A percentile compares a stretch with the other conserved stretches of the same genome.
Conservation (phyloP, 2,888 invertebrate genomes). For the Caenorhabditis sulstoni region DNA sequence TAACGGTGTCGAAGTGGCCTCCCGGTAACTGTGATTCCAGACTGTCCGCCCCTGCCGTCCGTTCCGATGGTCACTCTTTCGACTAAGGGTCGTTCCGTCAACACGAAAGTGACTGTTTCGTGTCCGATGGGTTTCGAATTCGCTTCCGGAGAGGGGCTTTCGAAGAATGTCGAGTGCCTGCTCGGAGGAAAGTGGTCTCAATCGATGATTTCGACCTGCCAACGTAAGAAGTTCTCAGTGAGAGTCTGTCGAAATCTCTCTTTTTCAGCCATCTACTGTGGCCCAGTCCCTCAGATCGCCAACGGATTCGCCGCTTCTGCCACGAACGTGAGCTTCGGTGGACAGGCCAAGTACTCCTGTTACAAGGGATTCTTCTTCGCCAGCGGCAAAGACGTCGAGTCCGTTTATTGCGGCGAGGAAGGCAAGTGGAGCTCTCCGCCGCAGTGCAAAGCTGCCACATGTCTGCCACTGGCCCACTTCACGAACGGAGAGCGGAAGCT, state of each 20-base stretch:
- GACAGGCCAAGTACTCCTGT: conserved; percentile 89
- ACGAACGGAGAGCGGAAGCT: conserved; percentile 76
- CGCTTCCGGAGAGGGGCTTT: conserved; percentile 75
- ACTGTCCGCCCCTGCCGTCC: conserved; percentile 75
- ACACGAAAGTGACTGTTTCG: conserved; percentile 76
- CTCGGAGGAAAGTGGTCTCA: conserved; percentile 80
- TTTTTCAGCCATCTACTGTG: conserved; percentile 86
- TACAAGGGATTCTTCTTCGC: conserved; percentile 92
- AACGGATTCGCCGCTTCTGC: conserved; percentile 97
- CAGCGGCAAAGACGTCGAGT: conserved; percentile 84
- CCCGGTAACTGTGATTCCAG: too few relatives aligned
- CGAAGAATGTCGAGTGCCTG: conserved; percentile 75
- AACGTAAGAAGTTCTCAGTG: conserved; percentile 73
- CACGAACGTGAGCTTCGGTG: conserved; percentile 94
- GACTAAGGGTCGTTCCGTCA: conserved; percentile 75
- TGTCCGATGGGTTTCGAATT: conserved; percentile 80
- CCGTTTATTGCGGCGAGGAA: conserved; percentile 78
- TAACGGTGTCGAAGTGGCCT: conserved; percentile 55
- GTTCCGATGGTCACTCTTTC: conserved; percentile 77
- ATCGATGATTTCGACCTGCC: conserved; percentile 76
- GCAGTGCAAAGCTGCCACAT: conserved; percentile 79
- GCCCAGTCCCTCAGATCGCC: conserved; percentile 97
- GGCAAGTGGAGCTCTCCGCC: conserved; percentile 79
- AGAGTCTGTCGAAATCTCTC: too few relatives aligned
- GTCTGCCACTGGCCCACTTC: conserved; percentile 77